Base-by-base conservation (phyloP, 2,888 invertebrate genomes). In the Monoplex corrugatus region DNA sequence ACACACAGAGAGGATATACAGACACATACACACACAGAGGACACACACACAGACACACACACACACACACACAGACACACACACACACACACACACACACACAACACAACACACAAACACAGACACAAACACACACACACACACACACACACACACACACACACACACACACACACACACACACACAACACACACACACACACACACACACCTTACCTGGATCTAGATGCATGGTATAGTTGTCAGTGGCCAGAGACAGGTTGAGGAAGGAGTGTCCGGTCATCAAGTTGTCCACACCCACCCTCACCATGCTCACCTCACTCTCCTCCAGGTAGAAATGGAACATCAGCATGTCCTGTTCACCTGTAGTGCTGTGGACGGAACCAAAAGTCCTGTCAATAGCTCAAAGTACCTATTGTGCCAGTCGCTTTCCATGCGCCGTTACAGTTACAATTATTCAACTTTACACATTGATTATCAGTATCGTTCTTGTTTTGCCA, bases 261-360 rank as follows among this genome's bases (percentile, higher is more conserved):
- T 43, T 82, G 75, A 89, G 87, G 5, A 82, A 72, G 10, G 80
- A 83, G 10, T 90, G 63, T 8, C 45, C 19, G 16, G 82, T 63
- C 35, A 86, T 40, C 10, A 83, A 44, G 23, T 86, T 78, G 10
- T 86, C 89, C 16, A 92, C 35, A 0, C 87, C 87, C 40, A 72
- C 44, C 23, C 87, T 28, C 0, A 92, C 90, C 3, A 80, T 40
- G 13, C 87, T 78, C 38, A 91, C 83, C 40, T 93, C 92, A 32
- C 89, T 90, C 44, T 91, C 91, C 40, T 91, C 90, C 86, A 90
- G 89, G 89, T 92, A 92, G 86, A 93, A 93, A 82, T 90, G 89
- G 57, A 93, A 92, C 35, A 90, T 80, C 45, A 93, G 57, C 28
- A 85, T 16, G 2, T 89, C 68, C 78, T 80, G 43, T 8, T 80